These are phyloP conservation scores for Tonatia bakeri DNA, from an alignment of 2,113 vertebrate species.

Conservation along the genomic window DNA sequence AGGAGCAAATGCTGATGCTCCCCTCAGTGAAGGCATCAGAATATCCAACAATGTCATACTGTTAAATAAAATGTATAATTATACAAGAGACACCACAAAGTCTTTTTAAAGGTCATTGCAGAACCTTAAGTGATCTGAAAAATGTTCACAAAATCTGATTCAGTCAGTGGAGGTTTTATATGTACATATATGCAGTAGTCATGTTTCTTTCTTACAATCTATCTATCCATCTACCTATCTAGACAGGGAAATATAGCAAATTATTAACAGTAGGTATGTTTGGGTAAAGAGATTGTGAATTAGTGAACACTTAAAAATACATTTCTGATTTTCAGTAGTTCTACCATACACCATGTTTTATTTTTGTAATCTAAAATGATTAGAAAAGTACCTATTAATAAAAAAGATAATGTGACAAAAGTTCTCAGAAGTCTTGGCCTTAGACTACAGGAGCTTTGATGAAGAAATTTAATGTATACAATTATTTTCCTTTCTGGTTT, in stretches of 20 bases:
- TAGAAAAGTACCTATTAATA: background rate
- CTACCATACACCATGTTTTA: background rate
- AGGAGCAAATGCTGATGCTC: background rate
- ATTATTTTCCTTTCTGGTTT: conserved; percentile 1
- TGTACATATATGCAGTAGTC: background rate
- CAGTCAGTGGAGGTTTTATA: background rate
- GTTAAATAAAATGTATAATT: background rate
- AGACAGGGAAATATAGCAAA: background rate
- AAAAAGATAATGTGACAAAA: background rate
- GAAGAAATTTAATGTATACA: background rate
- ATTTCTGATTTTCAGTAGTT: conserved; percentile 16
- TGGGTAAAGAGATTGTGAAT: background rate
- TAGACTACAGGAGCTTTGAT: background rate
- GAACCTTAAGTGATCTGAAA: background rate
- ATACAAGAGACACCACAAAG: background rate
- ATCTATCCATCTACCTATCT: background rate
- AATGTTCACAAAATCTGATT: background rate
- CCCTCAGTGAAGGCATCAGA: background rate
- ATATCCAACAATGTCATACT: background rate
- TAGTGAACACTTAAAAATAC: background rate
- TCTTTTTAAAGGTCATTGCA: background rate
- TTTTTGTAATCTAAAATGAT: background rate
- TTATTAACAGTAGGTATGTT: background rate
- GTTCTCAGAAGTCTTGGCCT: background rate
- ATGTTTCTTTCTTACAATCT: background rate